A percentile compares a stretch with the other conserved stretches of the same genome.
Evolutionary conservation across 2,888 invertebrate species (phyloP).

Genomic region (Leistus spinibarbis): DNA sequence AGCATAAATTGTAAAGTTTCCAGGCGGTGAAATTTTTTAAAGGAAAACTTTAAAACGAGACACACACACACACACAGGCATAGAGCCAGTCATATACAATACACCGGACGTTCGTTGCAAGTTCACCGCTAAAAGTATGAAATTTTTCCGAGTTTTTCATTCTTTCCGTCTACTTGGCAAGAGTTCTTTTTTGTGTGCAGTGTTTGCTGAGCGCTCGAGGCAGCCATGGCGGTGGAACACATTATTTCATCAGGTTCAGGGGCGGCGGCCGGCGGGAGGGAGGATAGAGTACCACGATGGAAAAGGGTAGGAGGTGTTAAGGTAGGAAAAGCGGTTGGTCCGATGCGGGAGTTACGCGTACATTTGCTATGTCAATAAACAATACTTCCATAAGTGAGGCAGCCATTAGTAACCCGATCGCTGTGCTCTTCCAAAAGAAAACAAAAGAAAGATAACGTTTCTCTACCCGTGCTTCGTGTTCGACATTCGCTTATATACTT

Average conservation of each 20-base stretch:
- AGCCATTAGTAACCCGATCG: conserved; percentile 39
- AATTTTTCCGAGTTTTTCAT: conserved; percentile 24
- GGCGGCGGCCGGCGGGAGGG: not conserved
- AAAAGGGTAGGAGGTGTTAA: not conserved
- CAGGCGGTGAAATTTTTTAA: conserved; percentile 20
- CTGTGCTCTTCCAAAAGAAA: conserved; percentile 27
- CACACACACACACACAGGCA: not conserved
- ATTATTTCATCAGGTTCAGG: conserved; percentile 28
- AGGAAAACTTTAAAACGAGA: conserved; percentile 29
- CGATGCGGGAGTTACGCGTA: conserved; percentile 1
- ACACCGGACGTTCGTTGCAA: conserved; percentile 25
- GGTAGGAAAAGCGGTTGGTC: not conserved
- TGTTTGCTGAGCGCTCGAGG: conserved; percentile 33
- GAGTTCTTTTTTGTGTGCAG: conserved; percentile 14
- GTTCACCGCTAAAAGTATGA: conserved; percentile 33
- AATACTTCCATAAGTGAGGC: conserved; percentile 37
- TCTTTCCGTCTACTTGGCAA: not conserved
- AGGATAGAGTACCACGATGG: not conserved
- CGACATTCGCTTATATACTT: not conserved
- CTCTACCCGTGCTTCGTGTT: conserved; percentile 9
- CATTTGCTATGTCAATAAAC: conserved; percentile 40
- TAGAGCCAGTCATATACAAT: not conserved
- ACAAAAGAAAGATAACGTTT: conserved; percentile 29
- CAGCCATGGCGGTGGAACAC: conserved; percentile 16
- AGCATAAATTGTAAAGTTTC: conserved; percentile 32